A percentile compares a stretch with the other conserved stretches of the same genome.
Evolutionary conservation across 2,113 vertebrate species (phyloP).

Genomic region (Crocuta crocuta): DNA sequence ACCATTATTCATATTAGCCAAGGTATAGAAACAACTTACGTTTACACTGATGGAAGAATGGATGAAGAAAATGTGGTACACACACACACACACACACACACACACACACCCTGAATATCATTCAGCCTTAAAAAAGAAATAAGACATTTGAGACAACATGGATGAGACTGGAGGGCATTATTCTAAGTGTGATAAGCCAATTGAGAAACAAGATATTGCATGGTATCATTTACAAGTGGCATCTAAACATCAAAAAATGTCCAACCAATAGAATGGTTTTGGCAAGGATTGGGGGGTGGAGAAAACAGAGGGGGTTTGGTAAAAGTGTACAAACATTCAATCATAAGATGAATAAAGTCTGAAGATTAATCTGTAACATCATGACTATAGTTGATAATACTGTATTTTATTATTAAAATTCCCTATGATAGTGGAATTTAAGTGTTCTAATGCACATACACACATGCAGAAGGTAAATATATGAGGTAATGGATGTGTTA

Average conservation of each 20-base stretch:
- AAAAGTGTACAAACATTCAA: not conserved
- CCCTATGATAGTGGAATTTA: not conserved
- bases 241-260: not conserved
- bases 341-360: not conserved
- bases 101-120: not conserved
- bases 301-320: not conserved
- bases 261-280: not conserved
- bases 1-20: not conserved
- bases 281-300: too few relatives aligned
- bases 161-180: not conserved
- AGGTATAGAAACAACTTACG: not conserved
- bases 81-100: not conserved
- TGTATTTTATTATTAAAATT: not conserved
- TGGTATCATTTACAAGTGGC: not conserved
- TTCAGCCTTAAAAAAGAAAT: not conserved
- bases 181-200: not conserved
- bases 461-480: not conserved
- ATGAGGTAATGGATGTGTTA: not conserved
- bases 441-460: not conserved
- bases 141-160: not conserved
- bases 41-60: not conserved
- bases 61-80: not conserved
- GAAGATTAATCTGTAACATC: not conserved
- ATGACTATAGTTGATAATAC: not conserved
- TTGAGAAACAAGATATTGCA: not conserved